Percentiles rank a stretch among this genome's conserved stretches.
These are phyloP conservation scores for Gymnoscopelus braueri DNA, from an alignment of 2,797 vertebrate species.

Conservation along the genomic window DNA sequence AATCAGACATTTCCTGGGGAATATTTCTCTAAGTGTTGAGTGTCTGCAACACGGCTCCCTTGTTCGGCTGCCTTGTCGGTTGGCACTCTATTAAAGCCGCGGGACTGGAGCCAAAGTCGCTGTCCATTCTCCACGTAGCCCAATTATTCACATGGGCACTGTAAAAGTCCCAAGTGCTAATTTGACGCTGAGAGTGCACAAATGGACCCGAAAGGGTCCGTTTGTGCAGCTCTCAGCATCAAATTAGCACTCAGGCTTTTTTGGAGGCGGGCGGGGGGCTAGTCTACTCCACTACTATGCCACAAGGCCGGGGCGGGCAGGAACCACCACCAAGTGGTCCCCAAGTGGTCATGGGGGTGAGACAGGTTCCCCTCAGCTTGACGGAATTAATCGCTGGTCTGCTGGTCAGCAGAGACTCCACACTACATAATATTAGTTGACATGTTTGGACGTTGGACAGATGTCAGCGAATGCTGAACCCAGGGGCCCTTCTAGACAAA, in stretches of 20 bases:
- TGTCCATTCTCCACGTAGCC: conserved; percentile 19
- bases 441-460: background rate
- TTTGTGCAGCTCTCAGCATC: too few species aligned
- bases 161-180: too few species aligned
- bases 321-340: background rate
- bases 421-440: background rate
- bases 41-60: conserved; percentile 42
- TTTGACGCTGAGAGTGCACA: too few species aligned
- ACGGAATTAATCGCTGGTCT: too few species aligned
- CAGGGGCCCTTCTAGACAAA: too few species aligned
- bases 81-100: conserved; percentile 51
- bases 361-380: background rate
- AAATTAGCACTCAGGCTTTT: too few species aligned
- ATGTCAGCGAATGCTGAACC: background rate
- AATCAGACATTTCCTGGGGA: conserved; percentile 31
- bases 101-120: conserved; percentile 22
- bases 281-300: too few species aligned
- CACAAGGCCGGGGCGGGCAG: too few species aligned
- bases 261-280: too few species aligned
- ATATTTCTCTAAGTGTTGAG: conserved; percentile 37
- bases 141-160: conserved; percentile 27
- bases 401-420: too few species aligned
- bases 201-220: too few species aligned
- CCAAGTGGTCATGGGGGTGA: background rate
- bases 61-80: conserved; percentile 30